A percentile compares a stretch with the other conserved stretches of the same genome.
Evolutionary conservation across 1,140 invertebrate genomes (phyloP).

Genomic region (Brachionus sp.): DNA sequence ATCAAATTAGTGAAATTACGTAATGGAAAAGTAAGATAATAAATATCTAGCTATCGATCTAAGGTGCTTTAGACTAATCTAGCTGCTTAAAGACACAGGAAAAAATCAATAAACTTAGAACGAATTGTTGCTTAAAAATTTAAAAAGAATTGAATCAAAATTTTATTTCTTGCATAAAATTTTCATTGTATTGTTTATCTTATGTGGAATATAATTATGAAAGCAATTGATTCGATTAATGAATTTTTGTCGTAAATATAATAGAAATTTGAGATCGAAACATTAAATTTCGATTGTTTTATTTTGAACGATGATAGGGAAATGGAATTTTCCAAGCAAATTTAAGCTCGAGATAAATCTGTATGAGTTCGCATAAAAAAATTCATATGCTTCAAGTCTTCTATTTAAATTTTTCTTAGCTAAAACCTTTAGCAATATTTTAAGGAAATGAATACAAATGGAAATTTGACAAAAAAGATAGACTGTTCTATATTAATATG

Average conservation of each 20-base stretch:
- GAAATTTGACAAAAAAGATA: background rate
- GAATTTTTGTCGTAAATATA: slow-evolving; percentile 7
- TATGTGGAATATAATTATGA: background rate
- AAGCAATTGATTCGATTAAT: slow-evolving; percentile 33
- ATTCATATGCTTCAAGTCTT: background rate
- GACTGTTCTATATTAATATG: background rate
- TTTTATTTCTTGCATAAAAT: slow-evolving; percentile 21
- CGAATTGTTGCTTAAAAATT: slow-evolving; percentile 8
- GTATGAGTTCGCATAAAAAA: background rate
- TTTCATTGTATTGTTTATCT: slow-evolving; percentile 3
- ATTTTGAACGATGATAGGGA: background rate
- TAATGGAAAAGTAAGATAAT: background rate
- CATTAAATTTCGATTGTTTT: slow-evolving; percentile 9
- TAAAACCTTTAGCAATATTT: background rate
- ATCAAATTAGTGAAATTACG: background rate
- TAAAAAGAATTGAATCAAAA: slow-evolving; percentile 29
- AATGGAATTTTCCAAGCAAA: background rate
- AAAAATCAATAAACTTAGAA: slow-evolving; percentile 30
- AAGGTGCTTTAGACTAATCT: background rate
- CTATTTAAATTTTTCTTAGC: background rate
- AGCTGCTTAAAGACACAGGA: background rate
- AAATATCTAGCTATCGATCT: background rate
- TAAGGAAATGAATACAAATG: slow-evolving; percentile 3
- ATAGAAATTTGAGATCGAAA: background rate
- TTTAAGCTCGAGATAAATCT: background rate